A percentile compares a stretch with the other conserved stretches of the same genome.
phyloP scores from a whole-genome alignment of 1,140 invertebrate species.

The Heterodera carotae region DNA sequence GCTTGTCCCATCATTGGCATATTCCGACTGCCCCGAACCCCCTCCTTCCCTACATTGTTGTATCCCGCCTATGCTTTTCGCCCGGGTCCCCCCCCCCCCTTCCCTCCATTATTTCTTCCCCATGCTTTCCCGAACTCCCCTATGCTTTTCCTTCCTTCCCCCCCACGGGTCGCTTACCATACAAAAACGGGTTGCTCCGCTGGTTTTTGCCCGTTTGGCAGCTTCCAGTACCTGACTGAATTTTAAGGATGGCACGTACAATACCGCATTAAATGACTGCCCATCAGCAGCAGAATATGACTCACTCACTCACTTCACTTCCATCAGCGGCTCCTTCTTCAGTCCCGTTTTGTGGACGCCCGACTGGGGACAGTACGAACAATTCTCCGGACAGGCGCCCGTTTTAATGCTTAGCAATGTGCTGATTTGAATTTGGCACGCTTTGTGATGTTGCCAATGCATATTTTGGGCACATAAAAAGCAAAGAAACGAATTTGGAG shows the following conservation, averaged over 20 bases:
- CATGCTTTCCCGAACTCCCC: too few species aligned
- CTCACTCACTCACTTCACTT: conserved; percentile 5
- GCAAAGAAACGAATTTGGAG: neutral
- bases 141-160: too few species aligned
- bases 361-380: conserved; percentile 31
- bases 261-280: too few species aligned
- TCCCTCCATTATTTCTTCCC: too few species aligned
- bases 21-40: too few species aligned
- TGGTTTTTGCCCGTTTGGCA: conserved; percentile 18
- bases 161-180: conserved; percentile 26
- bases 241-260: too few species aligned
- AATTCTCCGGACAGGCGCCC: conserved; percentile 28
- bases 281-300: too few species aligned
- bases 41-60: too few species aligned
- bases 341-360: conserved; percentile 13
- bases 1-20: neutral
- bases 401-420: conserved; percentile 27
- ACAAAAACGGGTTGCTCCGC: conserved; percentile 27
- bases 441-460: conserved; percentile 17
- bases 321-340: conserved; percentile 30
- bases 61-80: too few species aligned
- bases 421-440: conserved; percentile 22
- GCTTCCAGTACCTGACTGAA: conserved; percentile 24
- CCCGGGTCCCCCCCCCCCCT: too few species aligned
- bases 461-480: conserved; percentile 16